These are phyloP conservation scores for Orussus abietinus DNA, from an alignment of 1,140 invertebrate genomes.

Conservation along the genomic window DNA sequence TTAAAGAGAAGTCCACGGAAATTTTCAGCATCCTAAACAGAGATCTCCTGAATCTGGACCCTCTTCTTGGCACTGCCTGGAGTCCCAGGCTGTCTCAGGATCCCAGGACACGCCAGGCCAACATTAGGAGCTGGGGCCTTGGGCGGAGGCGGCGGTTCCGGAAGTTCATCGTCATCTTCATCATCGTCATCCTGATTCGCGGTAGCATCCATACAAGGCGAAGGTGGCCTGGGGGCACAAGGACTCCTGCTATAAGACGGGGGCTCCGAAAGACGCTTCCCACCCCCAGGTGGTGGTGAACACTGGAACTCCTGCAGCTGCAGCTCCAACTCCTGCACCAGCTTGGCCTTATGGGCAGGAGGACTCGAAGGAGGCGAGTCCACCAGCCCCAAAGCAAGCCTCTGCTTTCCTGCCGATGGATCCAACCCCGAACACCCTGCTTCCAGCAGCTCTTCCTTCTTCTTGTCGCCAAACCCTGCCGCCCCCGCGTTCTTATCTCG, in stretches of 20 bases:
- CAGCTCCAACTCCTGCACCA: constrained; percentile 65
- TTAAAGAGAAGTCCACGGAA: neutral
- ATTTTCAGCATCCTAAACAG: constrained; percentile 59
- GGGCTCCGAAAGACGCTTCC: constrained; percentile 51
- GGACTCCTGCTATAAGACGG: constrained; percentile 55
- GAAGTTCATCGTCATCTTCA: constrained; percentile 53
- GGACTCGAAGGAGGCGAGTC: constrained; percentile 52
- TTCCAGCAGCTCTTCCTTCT: constrained; percentile 70
- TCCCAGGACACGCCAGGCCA: constrained; percentile 54
- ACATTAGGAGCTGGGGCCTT: constrained; percentile 53
- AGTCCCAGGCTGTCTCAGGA: constrained; percentile 60
- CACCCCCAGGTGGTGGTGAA: constrained; percentile 56
- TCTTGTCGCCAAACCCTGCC: constrained; percentile 58
- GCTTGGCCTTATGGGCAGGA: constrained; percentile 58
- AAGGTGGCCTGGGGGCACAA: constrained; percentile 47
- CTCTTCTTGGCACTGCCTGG: constrained; percentile 75
- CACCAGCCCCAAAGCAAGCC: constrained; percentile 48
- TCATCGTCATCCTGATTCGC: constrained; percentile 55
- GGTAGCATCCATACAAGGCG: constrained; percentile 54
- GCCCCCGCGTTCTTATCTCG: constrained; percentile 61
- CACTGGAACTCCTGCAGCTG: constrained; percentile 64
- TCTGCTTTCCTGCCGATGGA: constrained; percentile 59
- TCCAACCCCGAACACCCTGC: constrained; percentile 64
- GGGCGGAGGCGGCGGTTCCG: constrained; percentile 68
- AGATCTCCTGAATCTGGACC: constrained; percentile 84